phyloP scores from a whole-genome alignment of 2,888 invertebrate genomes.

The Scrobipalpa atriplicella region DNA sequence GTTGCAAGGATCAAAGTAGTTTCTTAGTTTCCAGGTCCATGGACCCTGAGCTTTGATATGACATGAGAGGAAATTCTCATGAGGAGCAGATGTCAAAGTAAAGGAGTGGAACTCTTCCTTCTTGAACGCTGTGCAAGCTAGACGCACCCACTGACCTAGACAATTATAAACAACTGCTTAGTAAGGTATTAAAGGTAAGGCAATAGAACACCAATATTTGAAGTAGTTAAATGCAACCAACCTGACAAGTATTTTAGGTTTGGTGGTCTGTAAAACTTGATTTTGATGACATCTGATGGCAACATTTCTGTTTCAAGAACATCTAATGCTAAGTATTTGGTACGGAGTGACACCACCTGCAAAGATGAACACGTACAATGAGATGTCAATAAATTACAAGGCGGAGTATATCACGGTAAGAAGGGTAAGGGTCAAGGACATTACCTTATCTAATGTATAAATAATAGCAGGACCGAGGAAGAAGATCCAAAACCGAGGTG shows the following conservation, averaged over 20 bases:
- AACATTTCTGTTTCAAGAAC: conserved; percentile 96
- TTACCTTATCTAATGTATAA: conserved; percentile 94
- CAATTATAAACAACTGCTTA: not conserved
- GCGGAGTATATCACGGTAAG: too few relatives aligned
- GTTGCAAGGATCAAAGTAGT: conserved; percentile 97
- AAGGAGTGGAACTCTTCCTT: conserved; percentile 97
- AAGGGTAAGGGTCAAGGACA: not conserved
- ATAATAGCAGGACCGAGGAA: conserved; percentile 95
- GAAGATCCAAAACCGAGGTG: conserved; percentile 96
- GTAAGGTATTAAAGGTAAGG: not conserved
- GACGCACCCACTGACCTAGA: conserved; percentile 94
- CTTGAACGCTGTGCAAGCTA: conserved; percentile 95
- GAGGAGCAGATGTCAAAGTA: conserved; percentile 97
- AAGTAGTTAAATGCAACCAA: conserved; percentile 41
- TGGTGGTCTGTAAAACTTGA: conserved; percentile 97
- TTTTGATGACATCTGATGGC: conserved; percentile 96
- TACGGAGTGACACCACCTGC: conserved; percentile 93
- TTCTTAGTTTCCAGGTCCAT: conserved; percentile 98
- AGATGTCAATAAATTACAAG: too few relatives aligned
- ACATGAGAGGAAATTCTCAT: conserved; percentile 96
- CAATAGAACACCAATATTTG: not conserved
- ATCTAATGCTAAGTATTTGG: conserved; percentile 95
- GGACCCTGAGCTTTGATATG: conserved; percentile 96
- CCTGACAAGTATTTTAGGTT: conserved; percentile 95
- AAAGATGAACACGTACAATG: conserved; percentile 23